These are phyloP conservation scores for Candidula unifasciata DNA, from an alignment of 2,888 invertebrate species.

Conservation along the genomic window DNA sequence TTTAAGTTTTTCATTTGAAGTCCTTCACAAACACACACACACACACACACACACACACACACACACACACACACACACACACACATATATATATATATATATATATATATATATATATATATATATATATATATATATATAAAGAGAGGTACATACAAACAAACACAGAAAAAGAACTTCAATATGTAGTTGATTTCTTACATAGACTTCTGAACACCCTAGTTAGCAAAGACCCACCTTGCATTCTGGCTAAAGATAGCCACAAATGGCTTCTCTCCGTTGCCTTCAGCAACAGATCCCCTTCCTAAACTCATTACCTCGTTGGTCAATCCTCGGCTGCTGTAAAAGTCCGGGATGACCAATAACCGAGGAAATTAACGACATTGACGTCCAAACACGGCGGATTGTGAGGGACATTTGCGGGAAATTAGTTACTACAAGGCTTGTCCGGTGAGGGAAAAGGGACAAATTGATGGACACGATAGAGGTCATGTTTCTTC, in stretches of 20 bases:
- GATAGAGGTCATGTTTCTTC: constrained; percentile 31
- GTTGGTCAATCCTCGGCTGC: not conserved
- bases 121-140: too few relatives aligned
- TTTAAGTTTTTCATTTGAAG: too few relatives aligned
- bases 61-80: too few relatives aligned
- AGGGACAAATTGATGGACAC: constrained; percentile 36
- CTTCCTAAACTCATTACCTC: constrained; percentile 9
- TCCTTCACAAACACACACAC: too few relatives aligned
- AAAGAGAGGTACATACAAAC: too few relatives aligned
- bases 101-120: too few relatives aligned
- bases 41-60: too few relatives aligned
- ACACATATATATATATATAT: too few relatives aligned
- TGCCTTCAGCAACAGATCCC: not conserved
- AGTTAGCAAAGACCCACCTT: too few relatives aligned
- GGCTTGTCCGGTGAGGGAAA: not conserved
- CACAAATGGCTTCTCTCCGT: not conserved
- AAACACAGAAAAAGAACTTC: too few relatives aligned
- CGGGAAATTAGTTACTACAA: constrained; percentile 41
- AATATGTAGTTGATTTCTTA: too few relatives aligned
- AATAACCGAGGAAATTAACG: constrained; percentile 45
- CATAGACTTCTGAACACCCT: too few relatives aligned
- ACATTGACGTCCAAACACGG: constrained; percentile 5
- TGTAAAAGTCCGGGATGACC: constrained; percentile 24
- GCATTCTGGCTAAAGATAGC: not conserved
- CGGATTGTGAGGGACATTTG: constrained; percentile 39